phyloP scores from a whole-genome alignment of 1,140 invertebrate species.

The Steinernema feltiae region DNA sequence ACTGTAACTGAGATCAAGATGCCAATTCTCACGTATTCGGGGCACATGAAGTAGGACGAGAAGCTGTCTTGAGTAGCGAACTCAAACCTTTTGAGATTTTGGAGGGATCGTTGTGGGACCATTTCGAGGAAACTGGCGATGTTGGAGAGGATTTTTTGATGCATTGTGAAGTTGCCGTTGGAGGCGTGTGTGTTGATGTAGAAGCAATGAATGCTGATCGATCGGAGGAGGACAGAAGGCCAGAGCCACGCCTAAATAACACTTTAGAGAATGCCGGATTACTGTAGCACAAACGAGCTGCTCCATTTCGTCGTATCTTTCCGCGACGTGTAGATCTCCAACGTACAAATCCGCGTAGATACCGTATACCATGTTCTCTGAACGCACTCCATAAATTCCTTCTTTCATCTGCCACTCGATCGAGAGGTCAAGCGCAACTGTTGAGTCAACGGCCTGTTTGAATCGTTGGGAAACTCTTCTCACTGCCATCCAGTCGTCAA shows the following conservation, averaged over 20 bases:
- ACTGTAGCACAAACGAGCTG: background rate
- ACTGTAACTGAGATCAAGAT: background rate
- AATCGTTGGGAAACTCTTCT: background rate
- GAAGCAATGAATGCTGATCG: background rate
- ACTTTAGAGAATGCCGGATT: too few species aligned
- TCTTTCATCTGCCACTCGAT: background rate
- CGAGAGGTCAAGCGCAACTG: background rate
- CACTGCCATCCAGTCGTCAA: background rate
- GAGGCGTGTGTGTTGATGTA: background rate
- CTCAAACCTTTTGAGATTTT: background rate
- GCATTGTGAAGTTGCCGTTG: background rate
- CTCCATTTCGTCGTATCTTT: background rate
- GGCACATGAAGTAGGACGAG: background rate
- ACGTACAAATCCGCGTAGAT: background rate
- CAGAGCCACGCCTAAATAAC: background rate
- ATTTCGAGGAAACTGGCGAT: background rate
- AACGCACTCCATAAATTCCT: background rate
- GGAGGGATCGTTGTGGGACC: background rate
- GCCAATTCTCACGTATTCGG: background rate
- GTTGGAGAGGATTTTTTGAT: background rate
- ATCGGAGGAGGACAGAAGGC: background rate
- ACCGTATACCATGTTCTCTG: background rate
- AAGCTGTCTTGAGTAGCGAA: constrained; percentile 7
- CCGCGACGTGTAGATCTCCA: background rate
- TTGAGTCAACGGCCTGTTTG: background rate